A percentile compares a stretch with the other conserved stretches of the same genome.
Evolutionary conservation across 2,113 vertebrate genomes (phyloP).

Genomic region (Caracal caracal): DNA sequence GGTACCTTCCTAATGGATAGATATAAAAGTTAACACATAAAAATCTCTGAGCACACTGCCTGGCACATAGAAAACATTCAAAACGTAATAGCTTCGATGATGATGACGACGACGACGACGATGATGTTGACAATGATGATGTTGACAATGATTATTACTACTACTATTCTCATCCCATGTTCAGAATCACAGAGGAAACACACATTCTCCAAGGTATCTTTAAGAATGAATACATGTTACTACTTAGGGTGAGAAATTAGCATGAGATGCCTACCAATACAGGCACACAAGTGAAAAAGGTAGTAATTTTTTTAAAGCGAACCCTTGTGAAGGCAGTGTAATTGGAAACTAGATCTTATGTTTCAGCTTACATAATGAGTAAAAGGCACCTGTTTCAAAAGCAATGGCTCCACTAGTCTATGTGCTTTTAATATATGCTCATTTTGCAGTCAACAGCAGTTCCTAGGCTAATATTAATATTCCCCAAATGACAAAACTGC

Average conservation of each 20-base stretch:
- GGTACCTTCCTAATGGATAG: neutral
- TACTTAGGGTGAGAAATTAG: neutral
- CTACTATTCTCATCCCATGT: neutral
- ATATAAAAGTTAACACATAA: neutral
- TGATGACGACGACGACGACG: neutral
- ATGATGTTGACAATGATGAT: neutral
- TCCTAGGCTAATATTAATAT: conserved; percentile 38
- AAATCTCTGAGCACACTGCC: neutral
- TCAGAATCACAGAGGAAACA: neutral
- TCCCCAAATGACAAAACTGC: conserved; percentile 30
- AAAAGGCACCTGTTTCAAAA: neutral
- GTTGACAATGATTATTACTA: neutral
- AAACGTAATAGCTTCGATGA: neutral
- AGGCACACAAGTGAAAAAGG: neutral
- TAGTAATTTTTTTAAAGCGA: neutral
- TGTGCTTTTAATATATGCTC: neutral
- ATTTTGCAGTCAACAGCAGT: neutral
- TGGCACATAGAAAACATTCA: neutral
- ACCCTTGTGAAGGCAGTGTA: neutral
- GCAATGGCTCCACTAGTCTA: neutral
- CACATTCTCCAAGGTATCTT: neutral
- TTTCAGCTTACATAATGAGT: neutral
- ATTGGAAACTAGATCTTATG: neutral
- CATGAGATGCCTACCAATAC: neutral
- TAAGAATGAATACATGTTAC: neutral